A percentile compares a stretch with the other conserved stretches of the same genome.
Conservation (phyloP, 37 sponge, comb jelly and placozoan genomes). For the Amphimedon queenslandica region DNA sequence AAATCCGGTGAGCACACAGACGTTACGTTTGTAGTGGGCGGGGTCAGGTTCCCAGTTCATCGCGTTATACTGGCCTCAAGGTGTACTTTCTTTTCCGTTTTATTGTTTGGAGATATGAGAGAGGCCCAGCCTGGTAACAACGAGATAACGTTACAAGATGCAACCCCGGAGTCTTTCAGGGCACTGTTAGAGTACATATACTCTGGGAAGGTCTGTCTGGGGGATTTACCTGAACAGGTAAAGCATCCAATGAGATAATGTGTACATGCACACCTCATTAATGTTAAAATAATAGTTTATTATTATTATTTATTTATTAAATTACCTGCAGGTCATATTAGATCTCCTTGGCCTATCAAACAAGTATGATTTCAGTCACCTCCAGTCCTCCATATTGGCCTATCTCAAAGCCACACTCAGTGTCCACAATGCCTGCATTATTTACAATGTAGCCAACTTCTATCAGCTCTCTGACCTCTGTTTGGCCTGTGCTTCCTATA, state of each 20-base stretch:
- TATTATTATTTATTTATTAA: neutral
- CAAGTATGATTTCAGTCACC: constrained; percentile 70
- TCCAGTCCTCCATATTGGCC: constrained; percentile 62
- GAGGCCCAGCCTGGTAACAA: constrained; percentile 54
- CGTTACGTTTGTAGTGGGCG: constrained; percentile 72
- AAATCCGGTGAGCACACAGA: constrained; percentile 66
- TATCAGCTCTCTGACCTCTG: constrained; percentile 72
- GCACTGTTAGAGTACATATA: constrained; percentile 76
- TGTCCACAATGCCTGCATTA: constrained; percentile 67
- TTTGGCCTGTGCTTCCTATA: constrained; percentile 43
- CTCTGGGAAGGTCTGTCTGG: constrained; percentile 65
- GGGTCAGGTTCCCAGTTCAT: constrained; percentile 61
- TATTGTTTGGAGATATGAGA: constrained; percentile 81
- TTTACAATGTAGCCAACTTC: constrained; percentile 77
- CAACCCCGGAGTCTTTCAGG: constrained; percentile 69
- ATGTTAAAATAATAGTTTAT: neutral
- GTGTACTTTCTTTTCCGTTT: constrained; percentile 71
- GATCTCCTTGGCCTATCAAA: constrained; percentile 80
- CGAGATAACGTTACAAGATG: constrained; percentile 55
- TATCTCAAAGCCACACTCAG: constrained; percentile 74
- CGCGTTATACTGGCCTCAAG: constrained; percentile 71
- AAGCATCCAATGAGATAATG: neutral
- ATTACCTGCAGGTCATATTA: constrained; percentile 53
- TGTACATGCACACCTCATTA: neutral
- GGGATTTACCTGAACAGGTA: constrained; percentile 69